Evolutionary conservation across 1,140 invertebrate genomes (phyloP).

Genomic region (Neuroterus valhalla): DNA sequence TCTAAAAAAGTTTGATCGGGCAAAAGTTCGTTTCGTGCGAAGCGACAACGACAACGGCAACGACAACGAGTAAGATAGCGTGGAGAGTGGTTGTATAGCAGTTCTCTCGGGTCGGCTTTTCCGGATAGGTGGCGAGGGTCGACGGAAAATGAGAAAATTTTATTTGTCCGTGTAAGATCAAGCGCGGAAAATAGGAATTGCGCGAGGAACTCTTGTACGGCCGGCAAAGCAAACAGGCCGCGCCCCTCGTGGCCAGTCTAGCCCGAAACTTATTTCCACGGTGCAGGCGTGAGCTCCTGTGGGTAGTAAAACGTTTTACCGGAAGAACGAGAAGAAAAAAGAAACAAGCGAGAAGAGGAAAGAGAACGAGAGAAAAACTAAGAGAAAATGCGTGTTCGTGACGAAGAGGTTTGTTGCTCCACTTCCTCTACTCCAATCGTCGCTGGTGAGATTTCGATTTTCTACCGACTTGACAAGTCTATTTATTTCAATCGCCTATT

Average conservation of each 20-base stretch:
- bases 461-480: constrained; percentile 53
- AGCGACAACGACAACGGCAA: constrained; percentile 40
- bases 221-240: constrained; percentile 51
- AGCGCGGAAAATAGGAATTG: constrained; percentile 64
- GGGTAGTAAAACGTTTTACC: constrained; percentile 61
- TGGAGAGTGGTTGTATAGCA: constrained; percentile 43
- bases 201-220: constrained; percentile 52
- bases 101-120: constrained; percentile 60
- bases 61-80: background rate
- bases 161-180: constrained; percentile 66
- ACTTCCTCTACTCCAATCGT: constrained; percentile 28
- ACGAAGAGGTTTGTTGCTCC: constrained; percentile 29
- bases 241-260: constrained; percentile 61
- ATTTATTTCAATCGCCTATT: constrained; percentile 23
- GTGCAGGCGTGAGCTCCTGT: constrained; percentile 50
- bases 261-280: constrained; percentile 64
- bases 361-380: constrained; percentile 16
- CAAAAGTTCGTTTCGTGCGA: constrained; percentile 56
- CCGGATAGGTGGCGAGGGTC: constrained; percentile 40
- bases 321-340: constrained; percentile 49
- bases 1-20: constrained; percentile 62
- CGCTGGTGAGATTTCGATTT: constrained; percentile 55
- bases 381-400: constrained; percentile 25
- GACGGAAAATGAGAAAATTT: constrained; percentile 67
- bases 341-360: constrained; percentile 31